These are phyloP conservation scores for Macrotis lagotis DNA, from an alignment of 2,113 vertebrate genomes.

Conservation along the genomic window DNA sequence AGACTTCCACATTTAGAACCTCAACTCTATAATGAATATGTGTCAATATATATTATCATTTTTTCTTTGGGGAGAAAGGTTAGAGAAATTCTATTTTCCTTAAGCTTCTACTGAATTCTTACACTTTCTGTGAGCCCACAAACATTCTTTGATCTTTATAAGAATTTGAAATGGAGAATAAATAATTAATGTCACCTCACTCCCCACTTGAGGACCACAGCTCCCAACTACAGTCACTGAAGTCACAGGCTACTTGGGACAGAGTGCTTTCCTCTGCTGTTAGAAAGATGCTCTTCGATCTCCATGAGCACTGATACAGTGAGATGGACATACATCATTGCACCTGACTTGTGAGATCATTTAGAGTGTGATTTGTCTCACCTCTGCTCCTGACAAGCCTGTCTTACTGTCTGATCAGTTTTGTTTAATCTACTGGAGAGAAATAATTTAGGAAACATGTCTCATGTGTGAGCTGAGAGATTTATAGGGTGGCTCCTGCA, in stretches of 20 bases:
- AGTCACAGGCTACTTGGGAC: neutral
- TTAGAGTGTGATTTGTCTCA: slow-evolving; percentile 44
- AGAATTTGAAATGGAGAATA: slow-evolving; percentile 30
- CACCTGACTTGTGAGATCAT: slow-evolving; percentile 22
- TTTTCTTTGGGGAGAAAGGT: neutral
- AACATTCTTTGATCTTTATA: slow-evolving; percentile 36
- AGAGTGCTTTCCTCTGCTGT: neutral
- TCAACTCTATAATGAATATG: neutral
- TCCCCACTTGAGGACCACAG: neutral
- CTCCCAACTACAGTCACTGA: neutral
- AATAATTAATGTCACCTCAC: neutral
- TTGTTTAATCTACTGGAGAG: slow-evolving; percentile 18
- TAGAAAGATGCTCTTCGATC: neutral
- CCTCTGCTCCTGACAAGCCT: slow-evolving; percentile 30
- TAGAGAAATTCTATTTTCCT: neutral
- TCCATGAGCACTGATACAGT: neutral
- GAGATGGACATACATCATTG: slow-evolving; percentile 1
- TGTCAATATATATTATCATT: neutral
- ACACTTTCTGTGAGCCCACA: neutral
- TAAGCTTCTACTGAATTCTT: neutral
- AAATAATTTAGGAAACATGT: slow-evolving; percentile 44
- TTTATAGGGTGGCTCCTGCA: slow-evolving; percentile 17
- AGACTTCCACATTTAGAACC: neutral
- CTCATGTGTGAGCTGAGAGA: neutral
- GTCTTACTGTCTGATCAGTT: slow-evolving; percentile 26